These are phyloP conservation scores for Platycheirus albimanus DNA, from an alignment of 2,888 invertebrate genomes.

Conservation along the genomic window DNA sequence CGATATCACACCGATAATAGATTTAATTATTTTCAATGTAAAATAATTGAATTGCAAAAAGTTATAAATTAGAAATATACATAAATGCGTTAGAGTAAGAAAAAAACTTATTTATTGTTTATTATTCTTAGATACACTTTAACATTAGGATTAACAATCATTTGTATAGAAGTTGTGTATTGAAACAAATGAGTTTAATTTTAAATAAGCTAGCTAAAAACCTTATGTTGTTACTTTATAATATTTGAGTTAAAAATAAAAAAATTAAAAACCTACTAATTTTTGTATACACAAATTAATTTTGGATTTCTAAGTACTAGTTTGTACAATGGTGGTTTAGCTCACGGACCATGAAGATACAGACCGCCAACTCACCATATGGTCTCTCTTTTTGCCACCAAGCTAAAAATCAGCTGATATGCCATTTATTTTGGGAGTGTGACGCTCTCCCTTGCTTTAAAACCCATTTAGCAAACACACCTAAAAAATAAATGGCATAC, in stretches of 20 bases:
- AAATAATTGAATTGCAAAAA: constrained; percentile 42
- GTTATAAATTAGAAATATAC: background rate
- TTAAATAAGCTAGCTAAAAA: constrained; percentile 34
- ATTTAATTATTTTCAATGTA: constrained; percentile 60
- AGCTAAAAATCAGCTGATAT: too few species aligned
- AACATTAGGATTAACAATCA: constrained; percentile 31
- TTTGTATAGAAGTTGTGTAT: constrained; percentile 61
- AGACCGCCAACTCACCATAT: too few species aligned
- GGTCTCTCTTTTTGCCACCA: too few species aligned
- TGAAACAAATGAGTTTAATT: constrained; percentile 47
- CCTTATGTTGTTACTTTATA: constrained; percentile 57
- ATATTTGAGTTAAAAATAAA: constrained; percentile 65
- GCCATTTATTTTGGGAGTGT: too few species aligned
- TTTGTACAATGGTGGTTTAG: too few species aligned
- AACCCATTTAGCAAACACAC: too few species aligned
- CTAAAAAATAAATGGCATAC: too few species aligned
- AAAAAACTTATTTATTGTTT: constrained; percentile 63
- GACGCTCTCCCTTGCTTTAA: too few species aligned
- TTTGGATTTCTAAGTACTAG: too few species aligned
- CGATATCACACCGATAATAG: constrained; percentile 29
- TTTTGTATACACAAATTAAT: too few species aligned
- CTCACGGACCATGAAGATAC: too few species aligned
- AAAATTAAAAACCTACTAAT: constrained; percentile 13
- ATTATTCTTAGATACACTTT: constrained; percentile 39
- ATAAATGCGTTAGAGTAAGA: constrained; percentile 44